A percentile compares a stretch with the other conserved stretches of the same genome.
Evolutionary conservation across 2,113 vertebrate genomes (phyloP).

Genomic region (Cottus gobio): DNA sequence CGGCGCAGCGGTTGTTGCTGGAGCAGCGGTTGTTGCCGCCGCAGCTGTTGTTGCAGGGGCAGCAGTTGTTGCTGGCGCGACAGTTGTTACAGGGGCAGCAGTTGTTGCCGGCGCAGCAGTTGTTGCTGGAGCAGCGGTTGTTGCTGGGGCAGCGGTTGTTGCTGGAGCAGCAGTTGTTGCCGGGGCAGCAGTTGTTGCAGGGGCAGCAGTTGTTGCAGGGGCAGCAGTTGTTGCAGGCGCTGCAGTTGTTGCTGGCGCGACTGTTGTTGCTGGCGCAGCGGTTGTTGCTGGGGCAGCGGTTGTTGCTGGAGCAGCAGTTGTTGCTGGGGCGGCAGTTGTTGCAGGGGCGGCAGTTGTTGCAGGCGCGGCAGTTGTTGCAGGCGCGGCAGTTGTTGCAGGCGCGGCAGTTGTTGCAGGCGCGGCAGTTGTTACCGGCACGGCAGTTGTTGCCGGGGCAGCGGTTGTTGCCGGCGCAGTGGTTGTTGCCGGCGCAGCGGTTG

Average conservation of each 20-base stretch:
- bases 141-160: background rate
- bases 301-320: background rate
- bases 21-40: too few species aligned
- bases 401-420: background rate
- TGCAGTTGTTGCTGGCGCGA: background rate
- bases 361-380: background rate
- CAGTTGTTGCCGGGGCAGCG: background rate
- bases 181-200: background rate
- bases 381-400: background rate
- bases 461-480: background rate
- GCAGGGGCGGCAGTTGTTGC: background rate
- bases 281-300: background rate
- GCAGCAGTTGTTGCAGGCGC: background rate
- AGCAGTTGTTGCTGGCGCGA: background rate
- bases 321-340: background rate
- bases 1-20: fast-evolving
- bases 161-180: background rate
- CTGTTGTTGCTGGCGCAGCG: background rate
- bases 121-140: background rate
- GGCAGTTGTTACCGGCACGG: background rate
- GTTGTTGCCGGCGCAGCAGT: background rate
- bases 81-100: background rate
- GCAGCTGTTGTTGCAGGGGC: background rate
- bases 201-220: background rate
- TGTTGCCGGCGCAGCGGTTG: background rate